Conservation (phyloP, 2,888 invertebrate species). For the Endomychus coccineus region DNA sequence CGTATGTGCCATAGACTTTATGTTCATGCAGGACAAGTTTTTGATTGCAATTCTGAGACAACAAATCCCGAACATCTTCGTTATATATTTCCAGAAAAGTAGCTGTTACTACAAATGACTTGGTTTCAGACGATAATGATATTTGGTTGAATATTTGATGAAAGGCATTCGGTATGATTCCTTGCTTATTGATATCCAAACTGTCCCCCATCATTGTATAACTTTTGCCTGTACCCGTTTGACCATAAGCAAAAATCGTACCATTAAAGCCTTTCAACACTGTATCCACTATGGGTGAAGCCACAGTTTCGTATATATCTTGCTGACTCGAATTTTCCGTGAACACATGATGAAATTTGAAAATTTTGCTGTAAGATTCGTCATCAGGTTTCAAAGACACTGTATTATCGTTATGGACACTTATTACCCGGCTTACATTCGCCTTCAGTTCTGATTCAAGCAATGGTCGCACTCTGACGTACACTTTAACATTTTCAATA, state of each 20-base stretch:
- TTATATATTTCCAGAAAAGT: conserved; percentile 98
- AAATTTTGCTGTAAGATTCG: conserved; percentile 68
- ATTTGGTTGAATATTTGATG: conserved; percentile 96
- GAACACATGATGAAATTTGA: conserved; percentile 89
- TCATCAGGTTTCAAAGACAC: conserved; percentile 60
- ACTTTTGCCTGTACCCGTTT: conserved; percentile 94
- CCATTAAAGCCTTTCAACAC: conserved; percentile 93
- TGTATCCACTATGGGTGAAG: conserved; percentile 89
- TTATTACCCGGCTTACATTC: conserved; percentile 58
- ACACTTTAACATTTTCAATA: conserved; percentile 85
- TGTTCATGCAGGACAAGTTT: conserved; percentile 87
- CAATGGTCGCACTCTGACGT: conserved; percentile 87
- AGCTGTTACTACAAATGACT: conserved; percentile 86
- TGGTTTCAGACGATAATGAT: conserved; percentile 69
- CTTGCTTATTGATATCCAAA: conserved; percentile 74
- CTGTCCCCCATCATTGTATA: conserved; percentile 93
- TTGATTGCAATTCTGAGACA: conserved; percentile 55
- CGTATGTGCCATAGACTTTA: conserved; percentile 91
- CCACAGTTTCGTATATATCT: conserved; percentile 89
- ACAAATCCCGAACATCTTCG: conserved; percentile 89
- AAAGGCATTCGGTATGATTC: conserved; percentile 96
- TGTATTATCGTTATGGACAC: conserved; percentile 28
- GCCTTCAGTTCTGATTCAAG: conserved; percentile 65
- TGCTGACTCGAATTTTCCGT: conserved; percentile 73
- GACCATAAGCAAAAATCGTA: conserved; percentile 77